Evolutionary conservation across 2,888 invertebrate species (phyloP).

Genomic region (Ethmia dodecea): DNA sequence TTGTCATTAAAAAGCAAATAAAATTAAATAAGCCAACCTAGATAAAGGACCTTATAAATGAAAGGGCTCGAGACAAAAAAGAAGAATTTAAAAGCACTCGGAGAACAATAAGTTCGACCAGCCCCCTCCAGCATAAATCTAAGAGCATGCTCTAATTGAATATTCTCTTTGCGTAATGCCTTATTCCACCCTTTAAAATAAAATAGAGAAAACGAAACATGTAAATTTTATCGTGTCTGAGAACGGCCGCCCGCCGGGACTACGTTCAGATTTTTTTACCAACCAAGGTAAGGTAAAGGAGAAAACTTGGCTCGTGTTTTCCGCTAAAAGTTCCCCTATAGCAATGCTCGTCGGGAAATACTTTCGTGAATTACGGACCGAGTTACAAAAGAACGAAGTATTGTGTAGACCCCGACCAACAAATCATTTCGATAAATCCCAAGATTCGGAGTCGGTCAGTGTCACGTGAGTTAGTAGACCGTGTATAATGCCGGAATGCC

Average conservation of each 20-base stretch:
- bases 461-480: constrained; percentile 28
- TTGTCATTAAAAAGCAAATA: constrained; percentile 5
- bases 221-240: constrained; percentile 73
- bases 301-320: constrained; percentile 71
- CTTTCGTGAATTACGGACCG: constrained; percentile 62
- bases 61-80: constrained; percentile 27
- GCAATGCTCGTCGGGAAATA: constrained; percentile 62
- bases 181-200: constrained; percentile 74
- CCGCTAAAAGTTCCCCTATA: constrained; percentile 61
- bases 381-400: constrained; percentile 61
- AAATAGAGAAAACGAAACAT: constrained; percentile 72
- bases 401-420: constrained; percentile 42
- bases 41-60: constrained; percentile 22
- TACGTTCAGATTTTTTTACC: constrained; percentile 55
- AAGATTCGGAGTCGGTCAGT: constrained; percentile 37
- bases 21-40: constrained; percentile 9
- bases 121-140: constrained; percentile 54
- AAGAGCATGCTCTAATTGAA: constrained; percentile 68
- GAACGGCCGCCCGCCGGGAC: constrained; percentile 46
- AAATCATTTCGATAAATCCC: constrained; percentile 47
- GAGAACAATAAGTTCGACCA: constrained; percentile 43
- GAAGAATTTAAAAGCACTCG: constrained; percentile 25
- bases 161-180: constrained; percentile 71
- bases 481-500: no score
- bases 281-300: constrained; percentile 51